Evolutionary conservation across 1,140 invertebrate species (phyloP).

Genomic region (Euura lappo): DNA sequence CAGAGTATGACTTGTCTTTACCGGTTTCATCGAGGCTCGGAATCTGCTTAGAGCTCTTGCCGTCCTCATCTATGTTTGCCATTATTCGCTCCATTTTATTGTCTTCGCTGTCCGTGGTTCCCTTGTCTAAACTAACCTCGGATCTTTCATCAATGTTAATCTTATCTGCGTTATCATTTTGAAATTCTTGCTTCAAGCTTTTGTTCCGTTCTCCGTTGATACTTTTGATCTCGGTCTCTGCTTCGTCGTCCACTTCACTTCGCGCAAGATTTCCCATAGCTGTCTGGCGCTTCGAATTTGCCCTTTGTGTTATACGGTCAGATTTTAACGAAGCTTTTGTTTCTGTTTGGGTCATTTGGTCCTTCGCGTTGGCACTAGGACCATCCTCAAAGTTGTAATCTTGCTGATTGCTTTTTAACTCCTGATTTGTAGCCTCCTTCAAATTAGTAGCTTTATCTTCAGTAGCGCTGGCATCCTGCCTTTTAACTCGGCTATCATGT

Average conservation of each 20-base stretch:
- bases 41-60: too few species aligned
- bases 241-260: too few species aligned
- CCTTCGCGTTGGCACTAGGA: neutral
- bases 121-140: neutral
- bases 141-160: neutral
- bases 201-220: neutral
- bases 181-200: neutral
- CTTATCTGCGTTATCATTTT: neutral
- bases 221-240: too few species aligned
- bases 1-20: conserved; percentile 15
- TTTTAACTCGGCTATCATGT: neutral
- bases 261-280: too few species aligned
- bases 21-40: neutral
- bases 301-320: neutral
- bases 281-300: neutral
- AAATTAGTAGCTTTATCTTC: neutral
- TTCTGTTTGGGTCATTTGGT: neutral
- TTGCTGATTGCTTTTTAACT: neutral
- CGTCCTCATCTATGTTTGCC: too few species aligned
- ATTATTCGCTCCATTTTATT: too few species aligned
- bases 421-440: neutral
- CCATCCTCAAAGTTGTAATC: neutral
- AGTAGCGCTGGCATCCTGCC: neutral
- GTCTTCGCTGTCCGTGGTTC: too few species aligned
- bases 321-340: neutral